These are phyloP conservation scores for Molanna angustata DNA, from an alignment of 2,888 invertebrate species.

Conservation along the genomic window DNA sequence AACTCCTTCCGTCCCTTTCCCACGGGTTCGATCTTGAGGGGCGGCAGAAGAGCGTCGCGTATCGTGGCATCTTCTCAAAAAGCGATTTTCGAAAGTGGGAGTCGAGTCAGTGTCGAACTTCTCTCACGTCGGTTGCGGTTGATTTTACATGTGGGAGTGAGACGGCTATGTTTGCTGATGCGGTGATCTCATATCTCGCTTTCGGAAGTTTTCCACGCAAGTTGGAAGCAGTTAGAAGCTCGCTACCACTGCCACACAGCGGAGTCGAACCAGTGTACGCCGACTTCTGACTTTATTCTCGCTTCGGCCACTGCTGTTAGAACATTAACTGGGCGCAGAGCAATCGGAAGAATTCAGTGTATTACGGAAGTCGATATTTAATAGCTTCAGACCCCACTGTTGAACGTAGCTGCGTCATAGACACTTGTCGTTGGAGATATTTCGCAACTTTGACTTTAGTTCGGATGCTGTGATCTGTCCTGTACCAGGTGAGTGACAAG, in stretches of 20 bases:
- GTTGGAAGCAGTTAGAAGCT: constrained; percentile 32
- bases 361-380: constrained; percentile 26
- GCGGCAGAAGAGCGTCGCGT: constrained; percentile 10
- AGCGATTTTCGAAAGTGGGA: constrained; percentile 27
- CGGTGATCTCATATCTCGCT: constrained; percentile 32
- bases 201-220: constrained; percentile 31
- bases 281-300: constrained; percentile 61
- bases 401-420: too few relatives aligned
- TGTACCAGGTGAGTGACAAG: too few relatives aligned
- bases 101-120: too few relatives aligned
- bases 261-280: constrained; percentile 39
- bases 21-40: not conserved
- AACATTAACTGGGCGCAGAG: constrained; percentile 38
- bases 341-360: constrained; percentile 36
- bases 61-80: constrained; percentile 20
- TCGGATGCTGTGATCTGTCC: too few relatives aligned
- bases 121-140: constrained; percentile 12
- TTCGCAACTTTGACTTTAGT: too few relatives aligned
- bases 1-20: constrained; percentile 12
- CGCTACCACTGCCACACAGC: constrained; percentile 37
- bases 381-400: constrained; percentile 7
- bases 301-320: constrained; percentile 58
- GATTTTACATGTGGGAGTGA: constrained; percentile 21
- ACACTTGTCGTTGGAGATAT: constrained; percentile 16
- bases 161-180: constrained; percentile 10